Evolutionary conservation across 23 tunicate species (phyloP).

Genomic region (Diplosoma virens): DNA sequence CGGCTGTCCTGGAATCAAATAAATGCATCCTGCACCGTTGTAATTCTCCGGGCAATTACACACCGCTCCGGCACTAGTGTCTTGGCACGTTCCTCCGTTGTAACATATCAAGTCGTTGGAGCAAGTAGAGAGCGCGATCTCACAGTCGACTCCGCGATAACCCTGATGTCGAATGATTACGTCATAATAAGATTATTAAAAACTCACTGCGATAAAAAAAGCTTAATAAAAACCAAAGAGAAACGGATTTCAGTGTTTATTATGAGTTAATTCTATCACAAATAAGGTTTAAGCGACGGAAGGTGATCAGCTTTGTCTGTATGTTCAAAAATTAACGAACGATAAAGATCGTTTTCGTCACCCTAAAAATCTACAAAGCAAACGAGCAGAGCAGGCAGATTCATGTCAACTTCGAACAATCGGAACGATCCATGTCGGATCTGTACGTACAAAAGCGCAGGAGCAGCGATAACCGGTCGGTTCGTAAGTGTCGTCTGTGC

Average conservation of each 20-base stretch:
- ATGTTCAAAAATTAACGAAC: too few relatives aligned
- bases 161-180: constrained; percentile 59
- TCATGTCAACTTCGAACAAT: too few relatives aligned
- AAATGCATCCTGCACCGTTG: constrained; percentile 53
- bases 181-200: too few relatives aligned
- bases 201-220: too few relatives aligned
- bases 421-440: too few relatives aligned
- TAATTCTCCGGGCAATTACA: constrained; percentile 68
- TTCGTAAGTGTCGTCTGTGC: constrained; percentile 61
- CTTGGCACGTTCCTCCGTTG: constrained; percentile 84
- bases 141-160: constrained; percentile 63
- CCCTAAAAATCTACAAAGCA: too few relatives aligned
- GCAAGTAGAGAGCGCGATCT: constrained; percentile 49
- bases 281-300: background rate
- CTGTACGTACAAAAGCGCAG: too few relatives aligned
- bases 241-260: too few relatives aligned
- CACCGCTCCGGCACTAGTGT: constrained; percentile 4
- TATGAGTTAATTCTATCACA: background rate
- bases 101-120: constrained; percentile 55
- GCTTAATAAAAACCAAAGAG: too few relatives aligned
- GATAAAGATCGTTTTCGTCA: too few relatives aligned
- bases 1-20: constrained; percentile 42
- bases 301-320: too few relatives aligned
- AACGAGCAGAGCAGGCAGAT: too few relatives aligned
- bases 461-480: constrained; percentile 82